These are phyloP conservation scores for Tricholaema leucomelas DNA, from an alignment of 2,113 vertebrate genomes.

Conservation along the genomic window DNA sequence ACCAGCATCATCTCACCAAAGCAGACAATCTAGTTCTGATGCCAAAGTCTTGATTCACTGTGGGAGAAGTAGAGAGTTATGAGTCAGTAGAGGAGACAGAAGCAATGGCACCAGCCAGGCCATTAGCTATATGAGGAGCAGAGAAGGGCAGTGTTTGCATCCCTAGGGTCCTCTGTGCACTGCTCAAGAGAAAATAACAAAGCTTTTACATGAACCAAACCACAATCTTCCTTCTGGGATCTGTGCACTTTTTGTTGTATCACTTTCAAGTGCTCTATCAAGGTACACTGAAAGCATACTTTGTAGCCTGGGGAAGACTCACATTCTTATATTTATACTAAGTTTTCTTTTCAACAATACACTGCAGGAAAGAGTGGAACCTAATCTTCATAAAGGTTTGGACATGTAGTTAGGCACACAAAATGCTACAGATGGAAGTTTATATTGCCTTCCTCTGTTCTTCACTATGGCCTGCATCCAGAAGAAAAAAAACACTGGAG, in stretches of 20 bases:
- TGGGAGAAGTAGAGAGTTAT: not conserved
- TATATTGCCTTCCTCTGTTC: not conserved
- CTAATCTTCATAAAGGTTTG: not conserved
- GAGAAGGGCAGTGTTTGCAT: constrained; percentile 12
- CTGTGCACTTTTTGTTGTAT: not conserved
- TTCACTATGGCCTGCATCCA: not conserved
- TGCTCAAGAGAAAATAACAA: constrained; percentile 59
- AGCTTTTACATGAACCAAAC: not conserved
- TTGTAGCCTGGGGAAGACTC: not conserved
- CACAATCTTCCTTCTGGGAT: not conserved
- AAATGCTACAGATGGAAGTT: not conserved
- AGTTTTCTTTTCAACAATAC: not conserved
- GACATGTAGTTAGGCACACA: not conserved
- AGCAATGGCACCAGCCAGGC: not conserved
- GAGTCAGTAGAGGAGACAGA: constrained; percentile 64
- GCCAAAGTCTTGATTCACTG: constrained; percentile 10
- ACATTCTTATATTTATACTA: not conserved
- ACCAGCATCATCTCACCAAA: not conserved
- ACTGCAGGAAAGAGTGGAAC: not conserved
- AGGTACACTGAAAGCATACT: not conserved
- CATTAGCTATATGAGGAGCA: constrained; percentile 52
- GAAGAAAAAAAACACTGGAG: not conserved
- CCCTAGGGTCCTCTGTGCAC: not conserved
- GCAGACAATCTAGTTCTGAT: not conserved
- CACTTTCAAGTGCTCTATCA: not conserved